Percentiles rank a stretch among this genome's conserved stretches.
These are phyloP conservation scores for Siniperca obscura DNA, from an alignment of 2,797 vertebrate genomes.

Conservation along the genomic window DNA sequence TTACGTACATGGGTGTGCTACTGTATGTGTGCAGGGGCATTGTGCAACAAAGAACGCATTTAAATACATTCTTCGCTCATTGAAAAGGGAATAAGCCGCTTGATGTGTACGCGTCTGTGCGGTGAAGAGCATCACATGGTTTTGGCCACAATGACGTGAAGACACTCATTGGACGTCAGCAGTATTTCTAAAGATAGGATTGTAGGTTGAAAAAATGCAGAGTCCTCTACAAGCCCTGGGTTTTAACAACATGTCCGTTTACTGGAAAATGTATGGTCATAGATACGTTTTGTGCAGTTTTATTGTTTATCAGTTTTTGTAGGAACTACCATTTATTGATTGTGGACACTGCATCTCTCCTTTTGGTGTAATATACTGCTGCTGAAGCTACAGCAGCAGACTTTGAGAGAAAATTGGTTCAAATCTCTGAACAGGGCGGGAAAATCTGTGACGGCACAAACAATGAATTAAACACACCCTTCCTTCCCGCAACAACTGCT, in stretches of 20 bases:
- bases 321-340: background rate
- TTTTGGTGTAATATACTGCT: background rate
- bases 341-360: background rate
- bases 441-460: conserved; percentile 50
- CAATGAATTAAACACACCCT: conserved; percentile 63
- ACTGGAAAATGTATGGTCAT: background rate
- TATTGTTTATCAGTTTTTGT: background rate
- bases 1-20: background rate
- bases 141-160: conserved; percentile 6
- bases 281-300: background rate
- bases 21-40: background rate
- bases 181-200: background rate
- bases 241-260: background rate
- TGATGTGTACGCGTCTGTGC: background rate
- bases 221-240: background rate
- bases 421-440: conserved; percentile 34
- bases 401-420: conserved; percentile 7
- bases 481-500: conserved; percentile 59
- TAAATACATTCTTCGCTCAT: conserved; percentile 24
- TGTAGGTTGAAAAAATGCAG: background rate
- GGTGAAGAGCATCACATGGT: conserved; percentile 2
- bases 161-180: background rate
- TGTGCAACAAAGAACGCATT: conserved; percentile 42
- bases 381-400: background rate
- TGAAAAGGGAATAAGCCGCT: conserved; percentile 26